Conservation (phyloP, 2,113 vertebrate genomes). For the Cololabis saira region DNA sequence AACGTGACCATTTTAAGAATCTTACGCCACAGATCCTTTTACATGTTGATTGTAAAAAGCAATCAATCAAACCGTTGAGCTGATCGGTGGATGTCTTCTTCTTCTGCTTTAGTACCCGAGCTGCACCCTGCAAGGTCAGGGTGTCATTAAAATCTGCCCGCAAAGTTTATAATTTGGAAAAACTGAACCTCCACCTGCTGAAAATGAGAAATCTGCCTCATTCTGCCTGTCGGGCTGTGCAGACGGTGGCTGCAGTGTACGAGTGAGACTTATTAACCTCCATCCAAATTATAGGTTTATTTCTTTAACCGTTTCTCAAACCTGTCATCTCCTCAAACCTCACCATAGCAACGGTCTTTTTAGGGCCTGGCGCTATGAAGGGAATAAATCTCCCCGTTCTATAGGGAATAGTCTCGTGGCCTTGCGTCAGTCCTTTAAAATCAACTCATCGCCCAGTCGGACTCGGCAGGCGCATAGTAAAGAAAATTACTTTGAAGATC, state of each 20-base stretch:
- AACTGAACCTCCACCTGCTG: background rate
- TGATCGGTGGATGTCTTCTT: too few species aligned
- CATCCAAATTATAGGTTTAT: too few species aligned
- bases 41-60: too few species aligned
- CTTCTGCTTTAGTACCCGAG: too few species aligned
- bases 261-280: conserved; percentile 9
- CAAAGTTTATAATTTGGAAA: too few species aligned
- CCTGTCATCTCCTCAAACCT: conserved; percentile 5
- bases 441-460: conserved; percentile 41
- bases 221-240: too few species aligned
- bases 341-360: conserved; percentile 38
- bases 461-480: conserved; percentile 25
- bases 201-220: background rate
- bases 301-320: conserved; percentile 11
- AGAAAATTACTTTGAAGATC: conserved; percentile 43
- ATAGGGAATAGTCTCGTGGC: conserved; percentile 19
- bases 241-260: background rate
- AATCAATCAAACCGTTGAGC: too few species aligned
- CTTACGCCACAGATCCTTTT: too few species aligned
- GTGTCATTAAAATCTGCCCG: too few species aligned
- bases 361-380: conserved; percentile 1
- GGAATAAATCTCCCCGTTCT: conserved; percentile 16
- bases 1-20: too few species aligned
- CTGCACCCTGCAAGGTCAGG: too few species aligned
- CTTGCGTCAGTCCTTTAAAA: conserved; percentile 47